Conservation (phyloP, 2,797 vertebrate genomes). For the Eurystomus glaucurus region DNA sequence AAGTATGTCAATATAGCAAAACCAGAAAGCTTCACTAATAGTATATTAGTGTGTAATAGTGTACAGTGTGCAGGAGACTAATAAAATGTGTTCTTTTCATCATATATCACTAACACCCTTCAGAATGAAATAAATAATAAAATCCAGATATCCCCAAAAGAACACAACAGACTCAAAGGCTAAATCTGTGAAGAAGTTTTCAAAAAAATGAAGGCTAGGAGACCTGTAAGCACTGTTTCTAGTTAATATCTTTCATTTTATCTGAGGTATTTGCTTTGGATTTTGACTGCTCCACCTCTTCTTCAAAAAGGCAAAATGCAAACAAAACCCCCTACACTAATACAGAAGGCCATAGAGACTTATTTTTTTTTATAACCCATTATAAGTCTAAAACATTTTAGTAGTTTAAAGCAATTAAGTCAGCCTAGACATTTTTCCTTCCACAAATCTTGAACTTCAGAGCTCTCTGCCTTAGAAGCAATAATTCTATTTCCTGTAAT, state of each 20-base stretch:
- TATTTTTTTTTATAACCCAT: not conserved
- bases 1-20: not conserved
- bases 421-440: not conserved
- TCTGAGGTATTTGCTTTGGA: not conserved
- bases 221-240: not conserved
- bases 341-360: not conserved
- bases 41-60: not conserved
- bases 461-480: not conserved
- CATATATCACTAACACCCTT: not conserved
- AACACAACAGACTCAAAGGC: not conserved
- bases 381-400: not conserved
- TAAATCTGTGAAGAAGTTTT: not conserved
- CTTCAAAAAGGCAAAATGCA: not conserved
- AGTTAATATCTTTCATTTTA: not conserved
- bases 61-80: not conserved
- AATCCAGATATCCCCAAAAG: not conserved
- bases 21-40: not conserved
- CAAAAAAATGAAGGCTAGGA: not conserved
- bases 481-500: not conserved
- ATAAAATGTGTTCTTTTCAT: not conserved
- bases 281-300: not conserved
- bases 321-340: rapidly evolving
- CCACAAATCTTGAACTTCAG: not conserved
- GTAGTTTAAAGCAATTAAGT: not conserved
- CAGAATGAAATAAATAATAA: not conserved